A percentile compares a stretch with the other conserved stretches of the same genome.
phyloP scores from a whole-genome alignment of 2,888 invertebrate genomes.

The Spatulosminthurus flaviceps region DNA sequence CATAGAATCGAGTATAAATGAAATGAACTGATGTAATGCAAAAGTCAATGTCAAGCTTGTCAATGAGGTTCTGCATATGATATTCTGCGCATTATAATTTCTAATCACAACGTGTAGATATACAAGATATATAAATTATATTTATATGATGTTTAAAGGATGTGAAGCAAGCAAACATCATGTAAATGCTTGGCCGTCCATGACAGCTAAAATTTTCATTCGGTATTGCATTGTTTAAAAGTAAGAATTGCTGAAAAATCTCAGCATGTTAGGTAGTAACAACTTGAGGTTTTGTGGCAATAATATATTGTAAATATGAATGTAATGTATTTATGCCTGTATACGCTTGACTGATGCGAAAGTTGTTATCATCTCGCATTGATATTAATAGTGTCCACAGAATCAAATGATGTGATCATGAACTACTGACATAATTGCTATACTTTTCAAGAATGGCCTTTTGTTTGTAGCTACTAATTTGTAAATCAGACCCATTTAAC shows the following conservation, averaged over 20 bases:
- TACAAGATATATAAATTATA: too few species aligned
- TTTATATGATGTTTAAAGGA: neutral
- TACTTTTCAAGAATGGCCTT: conserved; percentile 8
- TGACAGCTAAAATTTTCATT: conserved; percentile 12
- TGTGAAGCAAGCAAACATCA: neutral
- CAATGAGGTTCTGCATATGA: conserved; percentile 18
- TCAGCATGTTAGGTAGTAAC: too few species aligned
- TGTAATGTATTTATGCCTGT: neutral
- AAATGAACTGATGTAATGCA: neutral
- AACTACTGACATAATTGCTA: conserved; percentile 14
- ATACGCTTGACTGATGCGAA: neutral
- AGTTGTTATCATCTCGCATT: neutral
- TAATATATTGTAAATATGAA: neutral
- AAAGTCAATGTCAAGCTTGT: conserved; percentile 39
- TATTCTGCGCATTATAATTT: conserved; percentile 33
- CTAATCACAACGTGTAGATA: too few species aligned
- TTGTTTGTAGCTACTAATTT: neutral
- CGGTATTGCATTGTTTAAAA: neutral
- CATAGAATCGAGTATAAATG: neutral
- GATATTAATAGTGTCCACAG: neutral
- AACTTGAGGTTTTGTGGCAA: too few species aligned
- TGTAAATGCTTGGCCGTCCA: conserved; percentile 7
- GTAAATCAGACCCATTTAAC: too few species aligned
- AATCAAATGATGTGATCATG: neutral
- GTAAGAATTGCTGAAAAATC: too few species aligned